These are phyloP conservation scores for Cephalopachus bancanus DNA, from an alignment of 2,797 vertebrate species.

Conservation along the genomic window DNA sequence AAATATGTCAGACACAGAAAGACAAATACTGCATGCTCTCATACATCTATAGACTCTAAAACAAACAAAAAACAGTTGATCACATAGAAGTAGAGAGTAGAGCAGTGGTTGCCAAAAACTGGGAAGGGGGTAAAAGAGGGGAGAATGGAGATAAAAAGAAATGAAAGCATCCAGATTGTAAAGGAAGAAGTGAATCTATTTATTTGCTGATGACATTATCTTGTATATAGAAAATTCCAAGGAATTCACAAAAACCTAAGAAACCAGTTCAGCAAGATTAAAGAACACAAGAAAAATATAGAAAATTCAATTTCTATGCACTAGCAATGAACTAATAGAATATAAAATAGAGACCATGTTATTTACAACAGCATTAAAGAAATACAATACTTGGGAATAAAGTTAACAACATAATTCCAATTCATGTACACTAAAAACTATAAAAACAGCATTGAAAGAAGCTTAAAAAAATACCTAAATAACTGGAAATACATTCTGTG, in stretches of 20 bases:
- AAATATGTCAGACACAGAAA: too few relatives aligned
- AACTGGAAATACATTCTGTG: background rate
- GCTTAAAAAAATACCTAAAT: background rate
- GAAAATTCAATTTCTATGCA: background rate
- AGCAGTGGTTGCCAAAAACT: too few relatives aligned
- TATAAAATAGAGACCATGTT: background rate
- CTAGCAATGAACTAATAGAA: background rate
- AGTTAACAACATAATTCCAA: conserved; percentile 33
- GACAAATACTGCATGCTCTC: too few relatives aligned
- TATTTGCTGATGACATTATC: background rate
- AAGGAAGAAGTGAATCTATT: conserved; percentile 32
- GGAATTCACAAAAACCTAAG: conserved; percentile 27
- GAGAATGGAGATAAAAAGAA: background rate
- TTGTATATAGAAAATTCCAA: background rate
- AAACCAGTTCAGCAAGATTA: conserved; percentile 2
- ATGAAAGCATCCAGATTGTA: background rate
- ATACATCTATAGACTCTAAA: too few relatives aligned
- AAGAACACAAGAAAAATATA: background rate
- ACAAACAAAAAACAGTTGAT: too few relatives aligned
- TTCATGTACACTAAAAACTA: background rate
- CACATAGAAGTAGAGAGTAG: too few relatives aligned
- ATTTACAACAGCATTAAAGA: background rate
- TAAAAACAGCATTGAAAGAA: background rate
- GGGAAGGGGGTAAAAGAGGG: too few relatives aligned
- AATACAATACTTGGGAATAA: conserved; percentile 54